These are phyloP conservation scores for Chamaea fasciata DNA, from an alignment of 2,113 vertebrate species.

Conservation along the genomic window DNA sequence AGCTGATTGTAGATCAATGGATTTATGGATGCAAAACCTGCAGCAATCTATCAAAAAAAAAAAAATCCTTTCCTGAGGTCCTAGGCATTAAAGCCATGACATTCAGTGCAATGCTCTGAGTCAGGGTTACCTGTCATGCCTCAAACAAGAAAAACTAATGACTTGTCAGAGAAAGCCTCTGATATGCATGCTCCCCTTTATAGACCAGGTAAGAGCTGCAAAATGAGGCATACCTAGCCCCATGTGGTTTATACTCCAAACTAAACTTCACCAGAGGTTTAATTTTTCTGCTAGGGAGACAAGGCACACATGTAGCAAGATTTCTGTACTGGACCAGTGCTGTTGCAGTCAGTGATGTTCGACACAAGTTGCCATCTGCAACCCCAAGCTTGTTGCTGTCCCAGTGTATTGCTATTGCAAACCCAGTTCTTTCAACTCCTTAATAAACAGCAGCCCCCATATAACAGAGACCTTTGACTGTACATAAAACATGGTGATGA, in stretches of 20 bases:
- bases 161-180: neutral
- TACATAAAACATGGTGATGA: neutral
- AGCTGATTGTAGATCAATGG: neutral
- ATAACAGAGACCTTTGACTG: neutral
- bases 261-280: neutral
- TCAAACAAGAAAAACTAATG: neutral
- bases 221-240: neutral
- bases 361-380: neutral
- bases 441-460: neutral
- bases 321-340: neutral
- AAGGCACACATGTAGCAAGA: neutral
- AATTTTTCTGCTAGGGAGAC: neutral
- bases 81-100: neutral
- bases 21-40: neutral
- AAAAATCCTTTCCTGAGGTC: neutral
- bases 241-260: neutral
- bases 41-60: neutral
- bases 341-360: neutral
- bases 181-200: neutral
- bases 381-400: neutral
- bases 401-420: neutral
- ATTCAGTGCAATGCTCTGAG: neutral
- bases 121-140: neutral
- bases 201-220: neutral
- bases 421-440: neutral